A percentile compares a stretch with the other conserved stretches of the same genome.
These are phyloP conservation scores for Ptychodera flava DNA, from an alignment of 35 echinoderm and acorn worm species.

Conservation along the genomic window DNA sequence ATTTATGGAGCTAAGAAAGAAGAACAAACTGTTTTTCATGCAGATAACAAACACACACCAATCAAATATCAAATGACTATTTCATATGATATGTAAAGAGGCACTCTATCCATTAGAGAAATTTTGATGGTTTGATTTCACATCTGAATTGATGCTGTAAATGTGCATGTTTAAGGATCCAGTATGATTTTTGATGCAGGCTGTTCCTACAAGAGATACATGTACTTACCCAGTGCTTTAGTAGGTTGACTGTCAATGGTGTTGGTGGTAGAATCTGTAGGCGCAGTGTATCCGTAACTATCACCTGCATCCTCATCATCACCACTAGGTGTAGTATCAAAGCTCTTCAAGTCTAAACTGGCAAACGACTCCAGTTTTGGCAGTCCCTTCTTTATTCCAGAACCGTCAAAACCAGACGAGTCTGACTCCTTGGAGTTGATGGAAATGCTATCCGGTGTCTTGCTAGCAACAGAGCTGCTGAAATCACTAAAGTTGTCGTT, in stretches of 20 bases:
- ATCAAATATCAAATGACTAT: no score
- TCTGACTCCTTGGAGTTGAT: not conserved
- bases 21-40: no score
- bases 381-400: conserved; percentile 17
- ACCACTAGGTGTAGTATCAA: conserved; percentile 7
- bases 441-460: not conserved
- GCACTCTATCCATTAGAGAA: no score
- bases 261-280: not conserved
- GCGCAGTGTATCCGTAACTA: conserved; percentile 6
- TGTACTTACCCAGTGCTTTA: not conserved
- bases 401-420: not conserved
- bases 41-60: no score
- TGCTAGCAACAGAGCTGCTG: conserved; percentile 11
- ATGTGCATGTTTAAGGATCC: no score
- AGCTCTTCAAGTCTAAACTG: conserved; percentile 33
- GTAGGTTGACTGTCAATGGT: not conserved
- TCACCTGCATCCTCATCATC: conserved; percentile 39
- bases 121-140: no score
- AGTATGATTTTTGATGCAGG: no score
- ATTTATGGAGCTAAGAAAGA: no score
- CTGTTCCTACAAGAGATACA: no score
- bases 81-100: no score
- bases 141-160: no score
- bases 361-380: conserved; percentile 33
- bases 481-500: conserved; percentile 5